phyloP scores from a whole-genome alignment of 2,113 vertebrate species.

The Rhabdomys dilectus region DNA sequence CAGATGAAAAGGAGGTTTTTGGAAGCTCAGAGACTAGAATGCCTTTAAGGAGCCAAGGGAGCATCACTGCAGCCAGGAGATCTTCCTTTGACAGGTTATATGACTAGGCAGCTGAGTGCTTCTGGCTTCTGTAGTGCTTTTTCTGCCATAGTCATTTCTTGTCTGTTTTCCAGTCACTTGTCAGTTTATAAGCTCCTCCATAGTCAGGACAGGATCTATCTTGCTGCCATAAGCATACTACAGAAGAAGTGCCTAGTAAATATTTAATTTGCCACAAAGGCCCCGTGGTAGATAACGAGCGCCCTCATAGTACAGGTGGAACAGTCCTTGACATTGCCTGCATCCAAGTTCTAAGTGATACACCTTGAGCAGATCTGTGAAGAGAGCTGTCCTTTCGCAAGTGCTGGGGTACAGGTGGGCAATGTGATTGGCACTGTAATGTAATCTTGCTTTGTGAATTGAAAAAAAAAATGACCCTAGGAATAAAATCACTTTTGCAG shows the following conservation, averaged over 20 bases:
- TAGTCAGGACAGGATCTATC: background rate
- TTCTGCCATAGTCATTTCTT: background rate
- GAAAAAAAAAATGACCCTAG: background rate
- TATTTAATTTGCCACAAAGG: conserved; percentile 6
- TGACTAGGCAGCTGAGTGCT: background rate
- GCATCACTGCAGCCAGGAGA: background rate
- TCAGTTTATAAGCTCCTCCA: conserved; percentile 5
- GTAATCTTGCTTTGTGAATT: background rate
- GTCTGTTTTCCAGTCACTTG: background rate
- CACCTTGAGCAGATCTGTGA: background rate
- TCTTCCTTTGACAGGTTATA: background rate
- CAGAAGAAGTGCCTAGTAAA: background rate
- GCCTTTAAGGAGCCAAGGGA: background rate
- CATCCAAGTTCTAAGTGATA: background rate
- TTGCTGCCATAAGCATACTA: background rate
- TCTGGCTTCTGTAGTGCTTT: background rate
- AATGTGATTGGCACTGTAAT: background rate
- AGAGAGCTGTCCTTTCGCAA: background rate
- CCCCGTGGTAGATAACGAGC: background rate
- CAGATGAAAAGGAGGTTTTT: background rate
- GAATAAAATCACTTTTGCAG: background rate
- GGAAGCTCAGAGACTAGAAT: background rate
- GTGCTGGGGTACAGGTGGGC: background rate
- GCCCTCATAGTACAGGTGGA: background rate
- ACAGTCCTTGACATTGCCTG: background rate